A percentile compares a stretch with the other conserved stretches of the same genome.
Evolutionary conservation across 2,888 invertebrate genomes (phyloP).

Genomic region (Andrena bicolor): DNA sequence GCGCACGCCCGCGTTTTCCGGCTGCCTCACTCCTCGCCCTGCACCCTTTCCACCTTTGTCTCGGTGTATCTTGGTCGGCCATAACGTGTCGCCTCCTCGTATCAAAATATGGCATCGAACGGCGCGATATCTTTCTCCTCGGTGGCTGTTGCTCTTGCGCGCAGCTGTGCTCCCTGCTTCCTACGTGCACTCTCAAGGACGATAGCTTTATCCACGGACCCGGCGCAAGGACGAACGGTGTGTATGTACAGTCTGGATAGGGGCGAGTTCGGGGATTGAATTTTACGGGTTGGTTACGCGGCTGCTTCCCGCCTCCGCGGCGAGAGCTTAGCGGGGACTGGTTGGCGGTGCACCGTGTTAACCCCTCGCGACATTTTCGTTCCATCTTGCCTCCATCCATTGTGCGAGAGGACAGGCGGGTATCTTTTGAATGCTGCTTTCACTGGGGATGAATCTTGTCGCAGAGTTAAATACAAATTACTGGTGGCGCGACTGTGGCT

Average conservation of each 20-base stretch:
- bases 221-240: background rate
- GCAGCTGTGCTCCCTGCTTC: background rate
- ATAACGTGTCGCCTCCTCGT: constrained; percentile 70
- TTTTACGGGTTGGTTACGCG: constrained; percentile 62
- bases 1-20: constrained; percentile 24
- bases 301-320: background rate
- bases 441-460: background rate
- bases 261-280: constrained; percentile 59
- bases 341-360: no score
- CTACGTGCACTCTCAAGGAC: background rate
- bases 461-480: constrained; percentile 34
- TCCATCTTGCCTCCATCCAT: background rate
- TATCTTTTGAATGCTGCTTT: background rate
- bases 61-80: constrained; percentile 22
- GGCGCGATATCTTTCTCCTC: constrained; percentile 32
- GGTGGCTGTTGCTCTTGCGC: constrained; percentile 9
- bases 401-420: background rate
- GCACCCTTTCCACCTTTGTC: constrained; percentile 19
- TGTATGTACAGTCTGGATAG: constrained; percentile 6
- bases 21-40: background rate
- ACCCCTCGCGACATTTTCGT: no score
- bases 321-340: background rate
- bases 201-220: constrained; percentile 11
- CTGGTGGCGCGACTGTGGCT: constrained; percentile 2
- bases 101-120: constrained; percentile 76